Evolutionary conservation across 2,888 invertebrate genomes (phyloP).

Genomic region (Sympetrum striolatum): DNA sequence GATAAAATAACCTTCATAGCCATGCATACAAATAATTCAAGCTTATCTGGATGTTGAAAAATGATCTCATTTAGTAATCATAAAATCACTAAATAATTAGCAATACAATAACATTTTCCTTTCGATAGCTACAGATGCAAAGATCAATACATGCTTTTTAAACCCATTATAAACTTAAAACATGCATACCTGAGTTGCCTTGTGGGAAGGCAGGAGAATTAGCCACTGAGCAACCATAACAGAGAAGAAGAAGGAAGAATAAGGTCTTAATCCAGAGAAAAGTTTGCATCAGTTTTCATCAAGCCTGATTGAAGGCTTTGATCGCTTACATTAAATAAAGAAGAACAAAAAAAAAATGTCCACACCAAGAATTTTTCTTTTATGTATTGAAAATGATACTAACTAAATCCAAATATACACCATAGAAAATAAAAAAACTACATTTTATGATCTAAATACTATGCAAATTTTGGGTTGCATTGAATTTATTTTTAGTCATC

Average conservation of each 20-base stretch:
- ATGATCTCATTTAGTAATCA: too few relatives aligned
- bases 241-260: conserved; percentile 29
- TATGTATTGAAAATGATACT: not conserved
- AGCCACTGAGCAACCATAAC: conserved; percentile 43
- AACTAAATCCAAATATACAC: not conserved
- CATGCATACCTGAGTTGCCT: conserved; percentile 43
- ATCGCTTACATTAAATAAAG: conserved; percentile 2
- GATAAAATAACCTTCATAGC: too few relatives aligned
- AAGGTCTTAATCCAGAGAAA: conserved; percentile 10
- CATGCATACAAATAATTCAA: too few relatives aligned
- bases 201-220: conserved; percentile 43
- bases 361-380: not conserved
- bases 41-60: too few relatives aligned
- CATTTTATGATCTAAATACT: not conserved
- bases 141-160: not conserved
- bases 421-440: not conserved
- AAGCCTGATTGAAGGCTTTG: not conserved
- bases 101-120: too few relatives aligned
- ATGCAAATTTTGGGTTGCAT: conserved; percentile 6
- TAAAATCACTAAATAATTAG: too few relatives aligned
- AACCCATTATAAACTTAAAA: conserved; percentile 27
- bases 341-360: not conserved
- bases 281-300: not conserved
- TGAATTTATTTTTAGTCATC: not conserved
- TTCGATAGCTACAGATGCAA: too few relatives aligned